These are phyloP conservation scores for Cepphus grylle DNA, from an alignment of 2,113 vertebrate genomes.

Conservation along the genomic window DNA sequence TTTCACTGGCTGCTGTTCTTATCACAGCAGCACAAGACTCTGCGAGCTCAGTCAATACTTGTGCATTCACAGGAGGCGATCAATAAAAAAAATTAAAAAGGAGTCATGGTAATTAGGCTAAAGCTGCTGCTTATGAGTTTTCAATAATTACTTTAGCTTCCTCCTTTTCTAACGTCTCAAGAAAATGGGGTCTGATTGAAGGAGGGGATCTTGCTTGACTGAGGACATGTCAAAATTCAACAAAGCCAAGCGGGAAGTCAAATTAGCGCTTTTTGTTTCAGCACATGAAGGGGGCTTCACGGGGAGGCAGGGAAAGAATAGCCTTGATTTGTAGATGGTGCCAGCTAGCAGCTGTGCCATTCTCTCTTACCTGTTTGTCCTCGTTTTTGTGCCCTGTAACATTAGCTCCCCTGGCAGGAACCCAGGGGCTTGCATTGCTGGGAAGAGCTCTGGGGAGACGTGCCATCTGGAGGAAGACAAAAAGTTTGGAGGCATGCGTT, in stretches of 20 bases:
- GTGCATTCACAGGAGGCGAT: conserved; percentile 60
- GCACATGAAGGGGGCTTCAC: conserved; percentile 15
- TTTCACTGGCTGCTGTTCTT: conserved; percentile 26
- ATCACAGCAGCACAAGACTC: conserved; percentile 3
- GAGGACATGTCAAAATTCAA: conserved; percentile 65
- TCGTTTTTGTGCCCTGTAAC: neutral
- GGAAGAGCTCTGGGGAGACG: neutral
- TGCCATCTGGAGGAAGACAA: neutral
- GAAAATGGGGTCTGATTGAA: conserved; percentile 74
- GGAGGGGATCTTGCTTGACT: conserved; percentile 57
- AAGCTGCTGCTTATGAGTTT: conserved; percentile 72
- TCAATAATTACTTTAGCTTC: conserved; percentile 69
- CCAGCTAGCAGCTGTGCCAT: conserved; percentile 60
- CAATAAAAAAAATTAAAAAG: conserved; percentile 71
- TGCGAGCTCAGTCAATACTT: conserved; percentile 44
- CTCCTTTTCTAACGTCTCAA: conserved; percentile 59
- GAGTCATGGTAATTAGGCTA: conserved; percentile 67
- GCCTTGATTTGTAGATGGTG: conserved; percentile 55
- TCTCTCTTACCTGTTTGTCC: conserved; percentile 54
- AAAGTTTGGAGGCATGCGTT: neutral
- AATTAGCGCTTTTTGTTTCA: conserved; percentile 70
- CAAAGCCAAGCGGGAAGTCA: conserved; percentile 60
- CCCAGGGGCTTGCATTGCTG: neutral
- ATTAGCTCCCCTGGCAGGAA: neutral
- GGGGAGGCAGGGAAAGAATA: conserved; percentile 41